A percentile compares a stretch with the other conserved stretches of the same genome.
Conservation (phyloP, 2,888 invertebrate species). For the Eretmocerus hayati region DNA sequence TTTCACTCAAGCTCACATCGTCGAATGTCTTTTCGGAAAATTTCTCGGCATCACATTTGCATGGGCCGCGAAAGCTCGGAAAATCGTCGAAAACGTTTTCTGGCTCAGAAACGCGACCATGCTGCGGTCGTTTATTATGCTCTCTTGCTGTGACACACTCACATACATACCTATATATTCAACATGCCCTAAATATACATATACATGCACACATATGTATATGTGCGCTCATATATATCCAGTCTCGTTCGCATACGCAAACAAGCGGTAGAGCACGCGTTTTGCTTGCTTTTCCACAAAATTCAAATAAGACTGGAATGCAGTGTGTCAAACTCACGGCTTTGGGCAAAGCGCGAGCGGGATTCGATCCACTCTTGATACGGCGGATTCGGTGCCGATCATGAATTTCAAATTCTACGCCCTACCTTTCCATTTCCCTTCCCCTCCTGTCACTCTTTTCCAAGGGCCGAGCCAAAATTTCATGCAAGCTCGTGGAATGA, state of each 20-base stretch:
- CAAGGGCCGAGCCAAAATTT: not conserved
- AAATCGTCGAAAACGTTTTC: no score
- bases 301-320: constrained; percentile 14
- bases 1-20: no score
- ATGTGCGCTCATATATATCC: no score
- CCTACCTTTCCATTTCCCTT: not conserved
- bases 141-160: no score
- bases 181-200: no score
- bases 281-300: constrained; percentile 2
- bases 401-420: constrained; percentile 19
- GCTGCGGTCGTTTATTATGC: constrained; percentile 3
- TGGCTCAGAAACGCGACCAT: not conserved
- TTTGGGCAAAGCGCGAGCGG: not conserved
- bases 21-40: no score
- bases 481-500: not conserved
- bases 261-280: not conserved
- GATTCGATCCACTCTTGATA: constrained; percentile 9
- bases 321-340: constrained; percentile 10
- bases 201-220: no score
- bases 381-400: constrained; percentile 11
- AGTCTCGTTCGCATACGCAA: no score
- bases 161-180: no score
- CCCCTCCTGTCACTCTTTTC: not conserved
- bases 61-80: no score
- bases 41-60: no score